Evolutionary conservation across 2,113 vertebrate species (phyloP), one percentile per base, ranked within the genome.

Genomic region (Prionailurus bengalensis): DNA sequence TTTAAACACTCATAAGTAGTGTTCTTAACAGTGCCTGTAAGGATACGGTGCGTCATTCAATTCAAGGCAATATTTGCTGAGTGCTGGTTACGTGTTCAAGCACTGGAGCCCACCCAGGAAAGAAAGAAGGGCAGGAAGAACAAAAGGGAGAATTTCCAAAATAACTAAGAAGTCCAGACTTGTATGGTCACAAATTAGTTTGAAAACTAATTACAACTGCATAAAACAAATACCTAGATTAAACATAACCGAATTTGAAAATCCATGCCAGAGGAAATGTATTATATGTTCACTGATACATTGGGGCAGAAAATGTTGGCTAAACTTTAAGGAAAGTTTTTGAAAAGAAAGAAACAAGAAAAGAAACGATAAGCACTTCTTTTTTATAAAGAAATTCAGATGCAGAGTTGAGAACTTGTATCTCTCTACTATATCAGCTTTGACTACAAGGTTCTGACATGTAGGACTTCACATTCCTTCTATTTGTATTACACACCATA

Each of bases 371-470:
- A 81, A 17, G 76, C 25, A 89, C 4, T 17, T 73, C 65, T 55
- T 42, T 53, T 83, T 89, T 53, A 83, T 53, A 83, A 82, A 94
- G 45, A 79, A 81, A 82, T 61, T 88, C 29, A 71, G 31, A 80
- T 68, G 48, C 61, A 45, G 51, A 81, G 66, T 42, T 53, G 36
- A 81, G 65, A 92, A 55, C 31, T 23, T 31, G 45, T 74, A 21
- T 87, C 73, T 82, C 17, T 39, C 25, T 79, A 36, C 21, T 65
- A 17, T 31, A 74, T 53, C 73, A 86, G 51, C 15, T 91, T 91
- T 33, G 33, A 51, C 33, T n/a, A 4, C 7, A 70, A 55, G 27
- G 7, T 80, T 21, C 39, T 80, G 11, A 65, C 79, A 33, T 66
- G 25, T 53, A 53, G 45, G 8, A 53, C 42, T 92, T 51, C 65